A percentile compares a stretch with the other conserved stretches of the same genome.
phyloP scores from a whole-genome alignment of 2,797 vertebrate species.

The Gypaetus barbatus region DNA sequence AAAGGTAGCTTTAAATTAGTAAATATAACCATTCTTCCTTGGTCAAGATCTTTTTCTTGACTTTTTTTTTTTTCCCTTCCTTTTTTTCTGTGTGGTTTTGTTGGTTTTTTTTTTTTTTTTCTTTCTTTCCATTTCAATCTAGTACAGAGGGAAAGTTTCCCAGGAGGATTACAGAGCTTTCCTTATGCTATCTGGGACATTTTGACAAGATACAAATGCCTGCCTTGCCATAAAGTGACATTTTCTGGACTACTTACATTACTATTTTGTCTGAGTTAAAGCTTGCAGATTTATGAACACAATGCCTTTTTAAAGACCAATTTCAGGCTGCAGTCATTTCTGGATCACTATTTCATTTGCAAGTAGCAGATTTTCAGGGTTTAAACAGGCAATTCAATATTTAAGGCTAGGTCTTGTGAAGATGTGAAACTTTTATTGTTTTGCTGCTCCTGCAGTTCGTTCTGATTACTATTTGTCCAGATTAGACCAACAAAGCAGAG shows the following conservation, averaged over 20 bases:
- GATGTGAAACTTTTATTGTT: background rate
- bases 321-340: background rate
- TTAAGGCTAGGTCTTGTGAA: background rate
- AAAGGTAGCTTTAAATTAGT: background rate
- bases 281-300: background rate
- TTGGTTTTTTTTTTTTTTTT: fast-evolving
- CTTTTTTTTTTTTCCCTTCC: background rate
- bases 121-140: background rate
- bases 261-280: background rate
- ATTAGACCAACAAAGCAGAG: background rate
- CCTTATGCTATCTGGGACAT: background rate
- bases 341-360: background rate
- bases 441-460: background rate
- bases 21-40: background rate
- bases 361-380: background rate
- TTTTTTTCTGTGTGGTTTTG: background rate
- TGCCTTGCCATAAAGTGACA: background rate
- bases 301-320: background rate
- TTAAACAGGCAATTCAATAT: background rate
- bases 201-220: background rate
- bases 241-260: background rate
- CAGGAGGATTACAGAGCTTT: background rate
- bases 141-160: background rate
- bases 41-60: background rate
- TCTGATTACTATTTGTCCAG: background rate